phyloP scores from a whole-genome alignment of 2,888 invertebrate species.

The Aradus depressus region DNA sequence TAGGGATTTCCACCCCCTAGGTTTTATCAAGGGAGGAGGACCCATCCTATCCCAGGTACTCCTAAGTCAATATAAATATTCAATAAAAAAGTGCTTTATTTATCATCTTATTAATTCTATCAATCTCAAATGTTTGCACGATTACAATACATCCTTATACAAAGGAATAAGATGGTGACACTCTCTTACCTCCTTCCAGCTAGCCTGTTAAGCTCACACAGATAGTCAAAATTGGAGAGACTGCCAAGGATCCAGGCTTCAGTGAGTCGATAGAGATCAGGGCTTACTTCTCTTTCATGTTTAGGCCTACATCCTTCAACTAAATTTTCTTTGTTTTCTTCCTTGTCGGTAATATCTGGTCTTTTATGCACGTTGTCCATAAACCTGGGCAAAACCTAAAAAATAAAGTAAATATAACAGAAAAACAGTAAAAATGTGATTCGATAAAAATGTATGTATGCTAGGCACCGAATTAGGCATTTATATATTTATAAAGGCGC shows the following conservation, averaged over 20 bases:
- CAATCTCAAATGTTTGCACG: neutral
- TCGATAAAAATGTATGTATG: no score
- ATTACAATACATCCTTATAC: neutral
- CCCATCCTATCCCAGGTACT: no score
- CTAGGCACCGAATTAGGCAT: no score
- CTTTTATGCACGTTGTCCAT: constrained; percentile 28
- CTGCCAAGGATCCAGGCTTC: constrained; percentile 66
- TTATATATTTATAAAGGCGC: no score
- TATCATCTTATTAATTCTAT: neutral
- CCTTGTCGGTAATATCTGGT: neutral
- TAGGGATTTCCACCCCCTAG: no score
- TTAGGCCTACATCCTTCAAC: neutral
- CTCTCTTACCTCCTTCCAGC: constrained; percentile 49
- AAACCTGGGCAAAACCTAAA: constrained; percentile 30
- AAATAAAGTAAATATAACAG: neutral
- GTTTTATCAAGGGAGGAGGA: no score
- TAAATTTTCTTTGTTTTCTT: neutral
- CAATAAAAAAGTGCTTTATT: no score
- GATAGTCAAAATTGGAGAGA: constrained; percentile 86
- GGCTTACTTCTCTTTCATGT: no score
- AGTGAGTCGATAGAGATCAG: constrained; percentile 22
- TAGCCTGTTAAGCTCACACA: constrained; percentile 73
- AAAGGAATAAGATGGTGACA: neutral
- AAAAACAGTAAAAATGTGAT: no score
- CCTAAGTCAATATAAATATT: no score